Base-by-base conservation (phyloP, 2,113 vertebrate species). In the Gallinago paraguaiae region DNA sequence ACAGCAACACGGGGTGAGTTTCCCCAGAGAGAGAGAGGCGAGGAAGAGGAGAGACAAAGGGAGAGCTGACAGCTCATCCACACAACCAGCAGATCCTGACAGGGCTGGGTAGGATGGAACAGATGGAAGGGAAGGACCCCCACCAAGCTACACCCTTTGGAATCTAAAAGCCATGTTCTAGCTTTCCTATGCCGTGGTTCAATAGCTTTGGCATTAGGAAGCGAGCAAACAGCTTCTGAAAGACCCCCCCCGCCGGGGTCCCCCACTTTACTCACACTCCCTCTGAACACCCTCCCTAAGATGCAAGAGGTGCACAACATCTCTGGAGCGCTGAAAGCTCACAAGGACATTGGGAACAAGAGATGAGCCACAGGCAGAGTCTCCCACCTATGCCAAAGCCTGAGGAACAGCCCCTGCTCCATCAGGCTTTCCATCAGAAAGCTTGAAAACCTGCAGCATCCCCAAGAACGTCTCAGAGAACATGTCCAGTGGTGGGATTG, bases 311-410 rank as follows among this genome's bases (percentile, higher is more conserved):
- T 23, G 16, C 20, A 18, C 60, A 83, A 41, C 0, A 0, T 12
- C n/a, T 18, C 35, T 25, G 51, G 17, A 56, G 48, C 1, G 5
- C 69, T 51, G 48, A 59, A 86, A 82, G 54, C 61, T 65, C 48
- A 9, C 18, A 7, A 4, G 3, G 77, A 67, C 51, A 54, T 5
- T 7, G 35, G 28, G 43, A 79, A 41, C 8, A 50, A 71, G 35
- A 74, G 0, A 0, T 1, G 18, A 86, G 46, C 41, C 46, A 46
- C 0, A 0, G 6, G 30, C 33, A 68, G 67, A 77, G n/a, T 39
- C 57, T 76, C 72, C 69, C 30, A 15, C 50, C 28, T 51, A 37
- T 0, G 2, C n/a, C 25, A 67, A n/a, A 69, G 30, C 41, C 27
- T 31, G 20, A 12, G 35, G 17, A 80, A 88, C 10, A 27, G 30